Evolutionary conservation across 2,888 invertebrate species (phyloP), one percentile per base, ranked within the genome.

Genomic region (Eupithecia exiguata): DNA sequence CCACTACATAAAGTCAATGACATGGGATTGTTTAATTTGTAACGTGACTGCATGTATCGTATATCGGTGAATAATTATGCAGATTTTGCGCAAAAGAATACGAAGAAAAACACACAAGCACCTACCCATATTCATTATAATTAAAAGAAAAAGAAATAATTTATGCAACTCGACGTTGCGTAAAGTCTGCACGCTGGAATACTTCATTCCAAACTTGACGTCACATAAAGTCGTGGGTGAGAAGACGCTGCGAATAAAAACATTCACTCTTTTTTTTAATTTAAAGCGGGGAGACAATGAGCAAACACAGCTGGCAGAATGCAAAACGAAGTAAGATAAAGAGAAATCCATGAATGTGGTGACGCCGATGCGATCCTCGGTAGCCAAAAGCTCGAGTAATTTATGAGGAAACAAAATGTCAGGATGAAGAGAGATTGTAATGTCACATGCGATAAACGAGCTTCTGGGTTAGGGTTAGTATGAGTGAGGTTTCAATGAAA

Each of bases 191-290:
- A 84, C 84, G 83, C 80, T 83, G 84, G 89, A 92, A 93, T 92
- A 92, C 91, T 88, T 92, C 91, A 90, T 91, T 92, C 92, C 89
- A 84, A 92, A 91, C 89, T 91, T 91, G 90, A 93, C 89, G 91
- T 93, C 93, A 93, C 93, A 93, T 93, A 93, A 93, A 94, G 89
- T 91, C 87, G 92, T 92, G 92, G 92, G 91, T 89, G 89, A 92
- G 84, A 87, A 88, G 90, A 92, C 91, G 87, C 86, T 83, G 85
- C 83, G 83, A 88, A 91, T 88, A 90, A 91, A 92, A 91, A 89
- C 86, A 84, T 86, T 89, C 65, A 16, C 30, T 53, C 61, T 86
- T 86, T 88, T 91, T 91, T 92, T 92, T 3, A 92, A 91, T 91
- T 92, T 91, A 91, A 93, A 89, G 82, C 87, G 85, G 87, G 87